Base-by-base conservation (phyloP, 2,797 vertebrate genomes). In the Sebastes trivittatus region DNA sequence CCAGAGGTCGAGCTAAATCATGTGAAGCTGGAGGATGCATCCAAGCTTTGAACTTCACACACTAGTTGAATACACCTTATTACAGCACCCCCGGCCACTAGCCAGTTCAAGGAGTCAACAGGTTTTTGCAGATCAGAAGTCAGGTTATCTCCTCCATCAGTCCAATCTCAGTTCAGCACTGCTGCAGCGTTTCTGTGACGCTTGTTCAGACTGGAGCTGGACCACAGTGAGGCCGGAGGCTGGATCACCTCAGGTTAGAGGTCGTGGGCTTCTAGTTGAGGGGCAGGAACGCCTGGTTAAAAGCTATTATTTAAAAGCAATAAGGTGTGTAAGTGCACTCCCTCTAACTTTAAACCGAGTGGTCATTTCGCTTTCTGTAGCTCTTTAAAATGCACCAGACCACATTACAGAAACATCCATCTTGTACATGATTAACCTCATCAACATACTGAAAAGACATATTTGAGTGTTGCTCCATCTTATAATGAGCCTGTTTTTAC, bases 141-240 rank as follows among this genome's bases (percentile, higher is more conserved):
- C 42, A 87, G 83, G 84, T 93, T 86, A 90, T 92, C 90, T 72
- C 54, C 32, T 52, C 74, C 36, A 88, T 86, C 81, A 66, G 60
- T 69, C 56, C 83, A 34, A 72, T 74, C 73, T 82, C 71, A 75
- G 34, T 38, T 30, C 55, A 60, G 14, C 62, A 61, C 38, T 60
- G 14, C 66, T 52, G 60, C 77, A 32, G 80, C 29, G 4, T 73
- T 66, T 73, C 72, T 75, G 52, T 27, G 56, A 62, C 80, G 66
- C 74, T 81, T 87, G 75, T 75, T 81, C 83, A 87, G 84, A 77
- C 84, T 81, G 87, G 34, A 89, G 75, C 83, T 63, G 82, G 74
- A 84, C 81, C 66, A 32, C 55, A 46, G 42, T 63, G 81, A 83
- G 76, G 74, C 82, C 76, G 63, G 49, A 81, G 85, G 83, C 60